Percentiles rank a stretch among this genome's conserved stretches.
Evolutionary conservation across 1,140 invertebrate species (phyloP).

Genomic region (Platorchestia sp.): DNA sequence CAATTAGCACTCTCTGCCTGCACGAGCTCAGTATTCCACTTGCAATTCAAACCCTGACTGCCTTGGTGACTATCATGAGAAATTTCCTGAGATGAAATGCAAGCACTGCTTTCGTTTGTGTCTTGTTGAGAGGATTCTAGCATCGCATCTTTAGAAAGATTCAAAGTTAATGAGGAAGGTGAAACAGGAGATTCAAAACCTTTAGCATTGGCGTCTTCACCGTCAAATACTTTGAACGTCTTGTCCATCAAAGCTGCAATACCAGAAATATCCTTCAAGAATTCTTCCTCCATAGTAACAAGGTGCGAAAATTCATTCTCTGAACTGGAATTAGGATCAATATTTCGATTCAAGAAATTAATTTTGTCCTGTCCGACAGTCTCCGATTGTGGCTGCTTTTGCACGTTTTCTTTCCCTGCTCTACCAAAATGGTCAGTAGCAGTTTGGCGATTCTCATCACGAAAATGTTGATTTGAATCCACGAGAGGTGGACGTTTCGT

Average conservation of each 20-base stretch:
- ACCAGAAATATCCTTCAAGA: not conserved
- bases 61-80: not conserved
- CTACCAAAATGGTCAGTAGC: not conserved
- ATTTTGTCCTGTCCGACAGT: not conserved
- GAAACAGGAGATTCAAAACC: not conserved
- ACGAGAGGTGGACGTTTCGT: not conserved
- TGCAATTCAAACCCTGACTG: not conserved
- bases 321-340: not conserved
- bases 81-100: not conserved
- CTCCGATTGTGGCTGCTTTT: not conserved
- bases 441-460: not conserved
- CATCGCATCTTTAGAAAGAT: not conserved
- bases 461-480: not conserved
- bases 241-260: not conserved
- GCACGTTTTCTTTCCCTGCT: not conserved
- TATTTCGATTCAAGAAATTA: not conserved
- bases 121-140: not conserved
- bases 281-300: not conserved
- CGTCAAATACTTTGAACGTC: not conserved
- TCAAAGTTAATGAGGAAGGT: not conserved
- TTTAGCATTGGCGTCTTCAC: not conserved
- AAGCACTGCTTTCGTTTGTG: not conserved
- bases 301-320: not conserved
- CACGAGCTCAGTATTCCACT: not conserved
- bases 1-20: not conserved